Conservation (phyloP, 1,140 invertebrate genomes). For the Elymnias hypermnestra region DNA sequence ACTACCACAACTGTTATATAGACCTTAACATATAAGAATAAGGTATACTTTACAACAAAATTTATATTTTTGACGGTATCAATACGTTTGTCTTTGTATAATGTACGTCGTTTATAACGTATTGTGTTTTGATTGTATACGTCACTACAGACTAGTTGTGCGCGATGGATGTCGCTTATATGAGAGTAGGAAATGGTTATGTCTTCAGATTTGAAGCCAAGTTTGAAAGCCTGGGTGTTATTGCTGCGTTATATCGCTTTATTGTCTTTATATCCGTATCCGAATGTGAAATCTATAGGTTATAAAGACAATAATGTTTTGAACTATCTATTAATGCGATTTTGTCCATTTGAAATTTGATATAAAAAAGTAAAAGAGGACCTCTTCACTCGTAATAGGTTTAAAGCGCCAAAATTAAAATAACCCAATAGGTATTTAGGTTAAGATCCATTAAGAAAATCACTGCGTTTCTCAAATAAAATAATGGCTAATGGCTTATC, state of each 20-base stretch:
- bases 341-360: too few species aligned
- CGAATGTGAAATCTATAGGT: slow-evolving; percentile 36
- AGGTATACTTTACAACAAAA: slow-evolving; percentile 16
- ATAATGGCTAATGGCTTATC: too few species aligned
- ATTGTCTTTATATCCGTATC: slow-evolving; percentile 38
- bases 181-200: slow-evolving; percentile 68
- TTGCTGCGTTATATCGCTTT: slow-evolving; percentile 41
- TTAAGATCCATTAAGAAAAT: too few species aligned
- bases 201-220: slow-evolving; percentile 45
- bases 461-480: too few species aligned
- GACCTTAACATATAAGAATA: slow-evolving; percentile 18
- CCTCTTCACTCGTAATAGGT: too few species aligned
- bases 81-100: slow-evolving; percentile 34
- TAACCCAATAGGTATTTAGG: too few species aligned
- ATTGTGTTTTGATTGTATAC: slow-evolving; percentile 68
- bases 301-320: too few species aligned
- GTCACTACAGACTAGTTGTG: slow-evolving; percentile 57
- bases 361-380: too few species aligned
- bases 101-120: slow-evolving; percentile 67
- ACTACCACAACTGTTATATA: neutral
- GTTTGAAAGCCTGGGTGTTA: slow-evolving; percentile 44
- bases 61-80: too few species aligned
- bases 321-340: too few species aligned
- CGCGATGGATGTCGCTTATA: slow-evolving; percentile 48
- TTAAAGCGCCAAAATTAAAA: too few species aligned